Conservation (phyloP, 2,797 vertebrate species). For the Sebastes cheni region DNA sequence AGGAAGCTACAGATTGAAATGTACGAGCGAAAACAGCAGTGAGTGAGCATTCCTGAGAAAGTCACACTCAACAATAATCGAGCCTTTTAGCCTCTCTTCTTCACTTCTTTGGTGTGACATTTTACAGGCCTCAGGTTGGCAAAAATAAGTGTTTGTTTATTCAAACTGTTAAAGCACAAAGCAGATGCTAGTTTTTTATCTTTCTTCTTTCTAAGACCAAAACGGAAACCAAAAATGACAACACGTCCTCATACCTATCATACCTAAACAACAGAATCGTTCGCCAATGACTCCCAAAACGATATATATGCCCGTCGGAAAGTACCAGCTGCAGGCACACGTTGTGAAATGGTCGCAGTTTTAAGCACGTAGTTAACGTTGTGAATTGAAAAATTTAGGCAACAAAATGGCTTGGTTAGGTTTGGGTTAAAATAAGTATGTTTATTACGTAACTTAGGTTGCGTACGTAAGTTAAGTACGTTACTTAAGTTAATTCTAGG, state of each 20-base stretch:
- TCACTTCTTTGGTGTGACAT: not conserved
- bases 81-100: not conserved
- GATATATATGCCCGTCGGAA: too few relatives aligned
- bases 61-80: not conserved
- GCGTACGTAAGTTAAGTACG: not conserved
- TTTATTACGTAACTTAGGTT: not conserved
- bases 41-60: not conserved
- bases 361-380: too few relatives aligned
- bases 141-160: not conserved
- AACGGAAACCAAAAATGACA: not conserved
- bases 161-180: not conserved
- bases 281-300: not conserved
- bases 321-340: too few relatives aligned
- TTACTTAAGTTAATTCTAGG: too few relatives aligned
- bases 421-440: not conserved
- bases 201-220: not conserved
- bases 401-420: not conserved
- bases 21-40: conserved; percentile 4
- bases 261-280: not conserved
- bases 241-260: not conserved
- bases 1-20: conserved; percentile 35
- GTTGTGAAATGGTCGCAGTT: too few relatives aligned
- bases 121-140: not conserved
- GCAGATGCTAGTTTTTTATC: not conserved
- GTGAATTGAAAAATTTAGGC: not conserved